Evolutionary conservation across 2,888 invertebrate genomes (phyloP), one percentile per base, ranked within the genome.

Genomic region (Atethmia centrago): DNA sequence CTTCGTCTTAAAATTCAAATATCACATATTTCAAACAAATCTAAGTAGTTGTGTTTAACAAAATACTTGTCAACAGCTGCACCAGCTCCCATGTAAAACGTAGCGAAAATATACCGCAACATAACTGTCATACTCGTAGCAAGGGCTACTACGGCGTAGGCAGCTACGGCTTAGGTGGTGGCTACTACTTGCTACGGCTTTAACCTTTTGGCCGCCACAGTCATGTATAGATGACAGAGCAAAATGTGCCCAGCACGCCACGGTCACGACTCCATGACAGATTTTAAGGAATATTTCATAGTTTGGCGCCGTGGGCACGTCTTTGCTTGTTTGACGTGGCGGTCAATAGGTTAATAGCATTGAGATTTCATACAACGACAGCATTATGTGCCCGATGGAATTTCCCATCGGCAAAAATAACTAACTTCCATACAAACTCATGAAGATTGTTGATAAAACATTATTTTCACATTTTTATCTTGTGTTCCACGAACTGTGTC

Each of bases 61-160:
- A 49, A 7, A 36, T 14, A n/a, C 4, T 42, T 5, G n/a, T 51
- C 25, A 14, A 19, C 53, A 77, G 68, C 28, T 68, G 59, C 10
- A 45, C 5, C 9, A 4, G 28, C 47, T 68, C 69, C 7, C 69
- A 61, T 61, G 21, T 59, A 61, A 77, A 47, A 21, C 31, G 40
- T 42, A 66, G 12, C 3, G 21, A 51, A 51, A 31, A 55, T 42
- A 53, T 31, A n/a, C n/a, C n/a, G n/a, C 49, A 14, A 19, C 31
- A 62, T 49, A n/a, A 49, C 42, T 71, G 19, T 14, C n/a, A n/a
- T n/a, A n/a, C n/a, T n/a, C 31, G 59, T 68, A n/a, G 42, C 62
- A 28, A 45, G 16, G 25, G 25, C 14, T 21, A 31, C 31, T 31
- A 31, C 31, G 31, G 31, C 31, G 31, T 31, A 31, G 31, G 3